These are phyloP conservation scores for Hyles euphorbiae DNA, from an alignment of 1,140 invertebrate genomes.

Conservation along the genomic window DNA sequence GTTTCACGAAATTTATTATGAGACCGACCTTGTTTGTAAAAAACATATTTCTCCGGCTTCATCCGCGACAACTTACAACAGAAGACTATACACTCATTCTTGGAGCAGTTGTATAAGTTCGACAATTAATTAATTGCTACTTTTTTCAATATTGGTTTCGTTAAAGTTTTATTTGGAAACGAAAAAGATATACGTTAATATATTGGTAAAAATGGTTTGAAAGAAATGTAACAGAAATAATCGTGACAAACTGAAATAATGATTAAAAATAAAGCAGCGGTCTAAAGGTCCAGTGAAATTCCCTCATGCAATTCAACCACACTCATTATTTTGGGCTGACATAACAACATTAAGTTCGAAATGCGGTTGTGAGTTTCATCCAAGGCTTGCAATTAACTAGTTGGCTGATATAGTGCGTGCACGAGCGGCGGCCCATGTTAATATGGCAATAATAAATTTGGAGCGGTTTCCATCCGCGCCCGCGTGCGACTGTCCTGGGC, in stretches of 20 bases:
- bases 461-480: constrained; percentile 45
- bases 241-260: too few species aligned
- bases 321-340: constrained; percentile 52
- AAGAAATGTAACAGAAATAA: too few species aligned
- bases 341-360: constrained; percentile 61
- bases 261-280: too few species aligned
- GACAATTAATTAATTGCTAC: constrained; percentile 2
- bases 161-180: too few species aligned
- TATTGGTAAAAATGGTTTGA: too few species aligned
- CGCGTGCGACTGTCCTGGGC: constrained; percentile 24
- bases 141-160: not conserved
- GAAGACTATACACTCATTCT: constrained; percentile 23
- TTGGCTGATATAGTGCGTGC: constrained; percentile 53
- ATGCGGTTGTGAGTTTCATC: constrained; percentile 59
- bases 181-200: too few species aligned
- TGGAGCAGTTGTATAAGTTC: not conserved
- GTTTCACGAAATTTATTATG: constrained; percentile 38
- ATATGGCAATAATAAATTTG: constrained; percentile 68
- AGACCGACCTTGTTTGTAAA: constrained; percentile 30
- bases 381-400: constrained; percentile 62
- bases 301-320: constrained; percentile 27
- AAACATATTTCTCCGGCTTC: constrained; percentile 35
- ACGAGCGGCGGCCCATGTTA: constrained; percentile 39
- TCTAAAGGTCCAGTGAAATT: constrained; percentile 6
- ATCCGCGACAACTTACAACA: constrained; percentile 15